Evolutionary conservation across 2,888 invertebrate species (phyloP), one percentile per base, ranked within the genome.

Genomic region (Cotesia congregata): DNA sequence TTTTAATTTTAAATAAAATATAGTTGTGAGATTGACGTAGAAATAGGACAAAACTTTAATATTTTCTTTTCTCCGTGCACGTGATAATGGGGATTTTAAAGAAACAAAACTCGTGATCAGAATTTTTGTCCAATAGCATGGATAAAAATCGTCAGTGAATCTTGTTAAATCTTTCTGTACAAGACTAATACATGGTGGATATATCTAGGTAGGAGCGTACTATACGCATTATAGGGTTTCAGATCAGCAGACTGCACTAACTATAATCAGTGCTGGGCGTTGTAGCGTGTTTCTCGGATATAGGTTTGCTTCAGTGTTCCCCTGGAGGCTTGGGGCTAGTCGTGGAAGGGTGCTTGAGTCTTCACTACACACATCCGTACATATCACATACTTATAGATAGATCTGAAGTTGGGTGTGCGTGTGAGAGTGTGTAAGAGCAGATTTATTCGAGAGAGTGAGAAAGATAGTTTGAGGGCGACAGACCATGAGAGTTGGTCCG

Each of bases 181-280:
- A 50, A 12, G 50, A 50, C 50, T 50, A 50, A 50, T 50, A 50
- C 50, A 50, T 12, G 3, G 0, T 50, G 7, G 9, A 50, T 50
- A 12, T 50, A 50, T 50, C 50, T 12, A 50, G 9, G 50, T 1
- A 50, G 50, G 2, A 50, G 50, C 50, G 50, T 12, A 50, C 50
- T 50, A 50, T 50, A 50, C 50, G 38, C 39, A 9, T 76, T 40
- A 82, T 79, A 82, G 84, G 83, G 84, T 83, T 87, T 85, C 85
- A 84, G 83, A 82, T 82, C 88, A 86, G 84, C 83, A 85, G 85
- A 86, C 84, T 86, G 87, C 82, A 82, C 85, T 86, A 87, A 87
- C 86, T 86, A 86, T 87, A 87, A 88, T 88, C 86, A 86, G 85
- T 85, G 85, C 83, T 82, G 84, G 82, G 80, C 83, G 83, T 83